Evolutionary conservation across 2,888 invertebrate genomes (phyloP).

Genomic region (Thecophora atra): DNA sequence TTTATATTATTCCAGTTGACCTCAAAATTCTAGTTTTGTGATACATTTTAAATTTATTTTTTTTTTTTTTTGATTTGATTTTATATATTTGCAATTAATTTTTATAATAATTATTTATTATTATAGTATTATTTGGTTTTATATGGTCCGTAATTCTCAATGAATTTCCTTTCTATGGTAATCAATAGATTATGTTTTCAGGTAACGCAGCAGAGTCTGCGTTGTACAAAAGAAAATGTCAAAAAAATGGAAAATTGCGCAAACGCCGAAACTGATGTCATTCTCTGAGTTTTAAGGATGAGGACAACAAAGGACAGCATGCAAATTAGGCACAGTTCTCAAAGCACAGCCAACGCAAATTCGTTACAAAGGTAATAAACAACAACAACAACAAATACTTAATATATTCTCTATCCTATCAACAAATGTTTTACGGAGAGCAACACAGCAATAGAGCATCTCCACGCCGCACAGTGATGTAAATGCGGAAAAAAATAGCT

Average conservation of each 20-base stretch:
- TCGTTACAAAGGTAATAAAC: neutral
- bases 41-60: neutral
- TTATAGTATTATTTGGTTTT: neutral
- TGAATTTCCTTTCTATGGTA: too few species aligned
- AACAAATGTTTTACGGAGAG: neutral
- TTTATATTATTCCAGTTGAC: too few species aligned
- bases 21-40: neutral
- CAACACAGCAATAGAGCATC: too few species aligned
- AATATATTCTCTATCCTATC: neutral
- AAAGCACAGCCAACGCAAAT: neutral
- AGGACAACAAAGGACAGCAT: neutral
- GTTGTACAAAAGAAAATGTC: too few species aligned
- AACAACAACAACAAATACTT: conserved; percentile 2
- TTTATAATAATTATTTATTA: neutral
- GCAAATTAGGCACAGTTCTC: conserved; percentile 19
- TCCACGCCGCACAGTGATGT: too few species aligned
- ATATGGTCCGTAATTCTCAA: too few species aligned
- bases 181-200: too few species aligned
- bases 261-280: too few species aligned
- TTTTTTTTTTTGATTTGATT: neutral
- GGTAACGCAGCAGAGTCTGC: too few species aligned
- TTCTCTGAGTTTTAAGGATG: too few species aligned
- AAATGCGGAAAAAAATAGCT: too few species aligned
- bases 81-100: neutral
- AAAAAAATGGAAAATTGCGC: too few species aligned